These are phyloP conservation scores for Zonitis immaculata DNA, from an alignment of 2,888 invertebrate genomes.

Conservation along the genomic window DNA sequence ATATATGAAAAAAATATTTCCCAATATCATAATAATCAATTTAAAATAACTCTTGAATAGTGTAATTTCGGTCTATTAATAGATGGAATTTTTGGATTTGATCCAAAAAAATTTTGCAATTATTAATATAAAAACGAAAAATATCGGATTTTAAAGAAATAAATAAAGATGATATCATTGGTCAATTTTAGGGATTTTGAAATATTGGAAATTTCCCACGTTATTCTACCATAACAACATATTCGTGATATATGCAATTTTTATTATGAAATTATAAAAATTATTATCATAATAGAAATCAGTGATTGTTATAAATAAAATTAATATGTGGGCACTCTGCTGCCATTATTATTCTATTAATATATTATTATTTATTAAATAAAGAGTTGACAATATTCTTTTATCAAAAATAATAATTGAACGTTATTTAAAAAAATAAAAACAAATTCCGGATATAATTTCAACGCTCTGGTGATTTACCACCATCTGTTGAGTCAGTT, in stretches of 20 bases:
- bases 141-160: neutral
- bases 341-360: conserved; percentile 31
- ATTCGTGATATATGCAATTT: neutral
- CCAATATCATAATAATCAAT: neutral
- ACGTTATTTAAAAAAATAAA: no score
- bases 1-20: no score
- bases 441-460: neutral
- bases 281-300: no score
- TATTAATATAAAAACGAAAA: neutral
- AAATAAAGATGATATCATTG: neutral
- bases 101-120: conserved; percentile 6
- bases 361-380: conserved; percentile 27
- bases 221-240: neutral
- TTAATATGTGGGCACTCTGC: conserved; percentile 26
- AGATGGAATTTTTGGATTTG: neutral
- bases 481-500: conserved; percentile 28
- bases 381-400: neutral
- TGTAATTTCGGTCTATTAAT: neutral
- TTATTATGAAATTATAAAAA: no score
- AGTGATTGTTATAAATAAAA: conserved; percentile 22
- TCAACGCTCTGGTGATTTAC: conserved; percentile 21
- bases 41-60: neutral
- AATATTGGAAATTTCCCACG: neutral
- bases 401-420: no score
- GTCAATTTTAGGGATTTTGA: neutral